phyloP scores from a whole-genome alignment of 2,113 vertebrate genomes.

The Dicentrarchus labrax region DNA sequence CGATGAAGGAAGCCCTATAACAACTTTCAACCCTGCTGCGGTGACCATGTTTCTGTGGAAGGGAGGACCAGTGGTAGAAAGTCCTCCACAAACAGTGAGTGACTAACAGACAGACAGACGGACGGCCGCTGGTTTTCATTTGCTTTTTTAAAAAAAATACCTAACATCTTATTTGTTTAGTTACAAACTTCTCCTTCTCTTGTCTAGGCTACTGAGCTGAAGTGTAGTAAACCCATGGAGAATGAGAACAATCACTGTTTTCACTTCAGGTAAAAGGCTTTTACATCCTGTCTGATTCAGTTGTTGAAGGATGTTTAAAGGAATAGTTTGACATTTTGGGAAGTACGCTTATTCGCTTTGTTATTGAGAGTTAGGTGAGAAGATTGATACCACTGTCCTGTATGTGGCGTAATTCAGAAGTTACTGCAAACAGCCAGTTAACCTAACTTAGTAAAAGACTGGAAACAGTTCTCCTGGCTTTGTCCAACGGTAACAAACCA shows the following conservation, averaged over 20 bases:
- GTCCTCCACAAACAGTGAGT: constrained; percentile 67
- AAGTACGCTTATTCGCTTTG: not conserved
- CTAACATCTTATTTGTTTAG: not conserved
- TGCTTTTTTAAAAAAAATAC: too few species aligned
- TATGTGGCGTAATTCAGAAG: too few species aligned
- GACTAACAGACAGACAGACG: too few species aligned
- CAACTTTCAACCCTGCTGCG: constrained; percentile 85
- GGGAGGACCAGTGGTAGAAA: constrained; percentile 50
- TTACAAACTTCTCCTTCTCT: constrained; percentile 12
- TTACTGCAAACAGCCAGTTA: not conserved
- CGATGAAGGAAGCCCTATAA: constrained; percentile 89
- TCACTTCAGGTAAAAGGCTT: constrained; percentile 90
- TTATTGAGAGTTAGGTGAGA: not conserved
- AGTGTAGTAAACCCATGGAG: constrained; percentile 89
- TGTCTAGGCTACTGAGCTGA: constrained; percentile 84
- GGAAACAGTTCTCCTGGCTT: not conserved
- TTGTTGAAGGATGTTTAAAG: not conserved
- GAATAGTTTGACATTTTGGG: too few species aligned
- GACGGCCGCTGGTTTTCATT: too few species aligned
- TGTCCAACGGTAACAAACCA: too few species aligned
- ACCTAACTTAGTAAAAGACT: not conserved
- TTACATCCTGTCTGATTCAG: not conserved
- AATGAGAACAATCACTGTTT: constrained; percentile 89
- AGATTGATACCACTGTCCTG: too few species aligned
- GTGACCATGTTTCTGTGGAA: constrained; percentile 92